Evolutionary conservation across 2,888 invertebrate genomes (phyloP).

Genomic region (Timandra comae): DNA sequence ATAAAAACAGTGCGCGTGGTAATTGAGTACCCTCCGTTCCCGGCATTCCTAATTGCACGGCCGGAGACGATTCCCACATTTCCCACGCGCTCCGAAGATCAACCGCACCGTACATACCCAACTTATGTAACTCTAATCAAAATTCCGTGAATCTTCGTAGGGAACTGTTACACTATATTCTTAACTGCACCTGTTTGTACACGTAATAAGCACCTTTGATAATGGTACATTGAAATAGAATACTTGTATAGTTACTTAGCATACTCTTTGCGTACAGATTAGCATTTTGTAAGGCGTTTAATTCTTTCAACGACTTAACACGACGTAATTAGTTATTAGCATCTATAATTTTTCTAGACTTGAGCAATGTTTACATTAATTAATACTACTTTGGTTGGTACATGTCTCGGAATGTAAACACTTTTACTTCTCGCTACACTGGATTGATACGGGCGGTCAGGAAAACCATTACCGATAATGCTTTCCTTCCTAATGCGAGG

Average conservation of each 20-base stretch:
- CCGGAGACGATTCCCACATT: constrained; percentile 57
- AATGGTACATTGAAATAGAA: too few species aligned
- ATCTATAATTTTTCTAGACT: too few species aligned
- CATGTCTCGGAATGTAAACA: background rate
- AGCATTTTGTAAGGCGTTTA: too few species aligned
- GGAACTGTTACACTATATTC: constrained; percentile 7
- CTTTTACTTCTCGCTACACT: background rate
- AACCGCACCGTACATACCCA: constrained; percentile 31
- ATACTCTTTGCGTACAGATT: too few species aligned
- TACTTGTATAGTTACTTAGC: too few species aligned
- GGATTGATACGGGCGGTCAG: background rate
- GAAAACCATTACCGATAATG: constrained; percentile 1
- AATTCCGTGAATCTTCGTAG: constrained; percentile 43
- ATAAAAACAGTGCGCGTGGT: constrained; percentile 59
- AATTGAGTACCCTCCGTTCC: constrained; percentile 62
- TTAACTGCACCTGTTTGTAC: constrained; percentile 3
- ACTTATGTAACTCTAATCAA: constrained; percentile 55
- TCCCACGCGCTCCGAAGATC: constrained; percentile 41
- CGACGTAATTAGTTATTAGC: too few species aligned
- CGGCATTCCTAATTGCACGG: constrained; percentile 63
- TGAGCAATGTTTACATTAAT: too few species aligned
- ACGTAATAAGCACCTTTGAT: constrained; percentile 6
- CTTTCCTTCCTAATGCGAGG: constrained; percentile 1
- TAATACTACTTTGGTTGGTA: too few species aligned
- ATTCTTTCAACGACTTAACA: too few species aligned